A percentile compares a stretch with the other conserved stretches of the same genome.
phyloP scores from a whole-genome alignment of 2,113 vertebrate genomes.

The Coregonus clupeaformis region DNA sequence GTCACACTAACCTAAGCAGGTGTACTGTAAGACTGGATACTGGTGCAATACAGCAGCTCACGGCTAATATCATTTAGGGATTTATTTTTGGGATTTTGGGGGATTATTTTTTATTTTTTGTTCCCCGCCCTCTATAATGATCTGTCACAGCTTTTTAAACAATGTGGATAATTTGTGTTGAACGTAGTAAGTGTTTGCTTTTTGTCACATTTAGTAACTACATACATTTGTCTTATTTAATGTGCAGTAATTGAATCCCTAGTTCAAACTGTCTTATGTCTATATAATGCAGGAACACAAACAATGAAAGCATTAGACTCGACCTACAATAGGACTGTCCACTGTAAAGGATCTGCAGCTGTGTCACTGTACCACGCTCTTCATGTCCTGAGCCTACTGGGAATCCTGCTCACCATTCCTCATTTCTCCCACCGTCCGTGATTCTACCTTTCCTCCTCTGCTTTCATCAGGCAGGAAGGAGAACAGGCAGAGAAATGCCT shows the following conservation, averaged over 20 bases:
- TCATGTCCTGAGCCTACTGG: not conserved
- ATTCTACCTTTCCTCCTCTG: not conserved
- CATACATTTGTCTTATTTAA: not conserved
- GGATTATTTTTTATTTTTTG: not conserved
- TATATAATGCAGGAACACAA: not conserved
- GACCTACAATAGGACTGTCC: not conserved
- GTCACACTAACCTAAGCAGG: constrained; percentile 26
- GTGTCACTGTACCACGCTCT: not conserved
- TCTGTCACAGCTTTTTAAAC: not conserved
- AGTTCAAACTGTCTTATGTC: constrained; percentile 23
- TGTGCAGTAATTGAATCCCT: constrained; percentile 6
- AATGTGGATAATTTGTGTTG: no score
- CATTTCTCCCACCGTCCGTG: not conserved
- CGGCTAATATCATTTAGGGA: constrained; percentile 29
- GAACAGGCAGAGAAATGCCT: constrained; percentile 3
- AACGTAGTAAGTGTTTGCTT: not conserved
- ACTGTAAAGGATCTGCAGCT: not conserved
- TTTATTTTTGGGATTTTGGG: not conserved
- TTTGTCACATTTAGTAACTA: no score
- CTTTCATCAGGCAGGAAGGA: not conserved
- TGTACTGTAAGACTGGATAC: constrained; percentile 18
- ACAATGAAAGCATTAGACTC: not conserved
- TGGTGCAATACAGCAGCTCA: constrained; percentile 36
- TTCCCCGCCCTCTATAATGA: not conserved
- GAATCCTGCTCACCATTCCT: constrained; percentile 9